Base-by-base conservation (phyloP, 2,113 vertebrate genomes). In the Chitala chitala region DNA sequence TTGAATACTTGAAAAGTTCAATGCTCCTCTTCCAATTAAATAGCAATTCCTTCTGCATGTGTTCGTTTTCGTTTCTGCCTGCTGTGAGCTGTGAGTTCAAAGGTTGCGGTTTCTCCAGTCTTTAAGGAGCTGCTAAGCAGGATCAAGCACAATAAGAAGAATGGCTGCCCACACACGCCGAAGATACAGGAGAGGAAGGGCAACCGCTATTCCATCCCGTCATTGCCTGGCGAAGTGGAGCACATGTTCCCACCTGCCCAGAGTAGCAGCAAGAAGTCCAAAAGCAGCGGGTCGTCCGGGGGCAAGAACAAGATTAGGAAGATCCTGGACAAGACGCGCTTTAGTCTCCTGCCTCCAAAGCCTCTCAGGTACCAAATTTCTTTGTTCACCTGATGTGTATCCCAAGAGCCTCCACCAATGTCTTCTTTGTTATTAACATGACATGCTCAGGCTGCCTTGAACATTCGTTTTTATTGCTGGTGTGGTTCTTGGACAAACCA, bases 111-210 rank as follows among this genome's bases (percentile, higher is more conserved):
- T 40, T 17, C 71, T 78, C 31, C 79, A 98, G 96, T 98, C 46
- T 98, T 98, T 78, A 98, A 98, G 84, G 95, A 98, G 77, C 90
- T 98, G 76, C 92, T 96, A n/a, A 94, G 87, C 89, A 90, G 94
- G 74, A 90, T 95, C 65, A 79, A 90, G 29, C 93, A 96, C 3
- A 94, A 96, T 81, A 96, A 91, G 81, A 91, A 95, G 80, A 94
- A 93, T 5, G 93, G 93, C 12, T 85, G 92, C 53, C 94, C 93
- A 44, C 95, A 98, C 85, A 94, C 96, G 78, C 95, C 96, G 8
- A 98, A 95, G 89, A 98, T 97, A 81, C 94, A 95, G 71, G 96
- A 98, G 79, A 96, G 96, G 84, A 98, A 95, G 78, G 94, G 88
- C 82, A 96, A 96, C 79, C 95, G 96, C 69, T 94, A 96, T 13